Base-by-base conservation (phyloP, 2,888 invertebrate genomes). In the Agrochola lychnidis region DNA sequence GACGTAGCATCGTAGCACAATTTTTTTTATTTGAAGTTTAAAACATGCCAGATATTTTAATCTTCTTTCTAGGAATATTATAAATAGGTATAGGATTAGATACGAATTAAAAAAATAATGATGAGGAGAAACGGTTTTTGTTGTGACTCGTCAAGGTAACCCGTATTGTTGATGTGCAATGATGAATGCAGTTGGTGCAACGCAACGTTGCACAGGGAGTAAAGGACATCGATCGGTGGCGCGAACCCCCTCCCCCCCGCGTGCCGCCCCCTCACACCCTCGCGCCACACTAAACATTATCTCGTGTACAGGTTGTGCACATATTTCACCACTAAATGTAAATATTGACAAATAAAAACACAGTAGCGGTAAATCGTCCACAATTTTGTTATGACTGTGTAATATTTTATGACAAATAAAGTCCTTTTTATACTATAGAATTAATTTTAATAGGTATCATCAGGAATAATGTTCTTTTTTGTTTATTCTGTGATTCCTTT, bases 181-280 rank as follows among this genome's bases (percentile, higher is more conserved):
- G 87, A 84, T 88, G 87, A 83, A 92, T 95, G 94, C 93, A 94
- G 92, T 92, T 88, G 93, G 91, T 94, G 94, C 92, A 93, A 88
- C 92, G 92, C 89, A 89, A 90, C 90, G 90, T 88, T 92, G 93
- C 92, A 93, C 90, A 90, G 91, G 88, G 90, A 86, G 94, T 92
- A 93, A 93, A 93, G 93, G 94, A 90, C 95, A 96, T 96, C 96
- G 96, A 96, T 96, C 94, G 91, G 81, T 79, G 82, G 87, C 88
- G 85, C 86, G 87, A 85, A 86, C 83, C 80, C 82, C 85, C 74
- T 85, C 82, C 84, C 79, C 83, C 78, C 64, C 2, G 45, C 74
- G 14, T 57, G 10, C 79, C 48, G 0, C 87, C 83, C 85, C 77
- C 89, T 88, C 81, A 83, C 85, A 89, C 77, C 76, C 80, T 72